These are phyloP conservation scores for Silurus glanis DNA, from an alignment of 2,113 vertebrate genomes.

Conservation along the genomic window DNA sequence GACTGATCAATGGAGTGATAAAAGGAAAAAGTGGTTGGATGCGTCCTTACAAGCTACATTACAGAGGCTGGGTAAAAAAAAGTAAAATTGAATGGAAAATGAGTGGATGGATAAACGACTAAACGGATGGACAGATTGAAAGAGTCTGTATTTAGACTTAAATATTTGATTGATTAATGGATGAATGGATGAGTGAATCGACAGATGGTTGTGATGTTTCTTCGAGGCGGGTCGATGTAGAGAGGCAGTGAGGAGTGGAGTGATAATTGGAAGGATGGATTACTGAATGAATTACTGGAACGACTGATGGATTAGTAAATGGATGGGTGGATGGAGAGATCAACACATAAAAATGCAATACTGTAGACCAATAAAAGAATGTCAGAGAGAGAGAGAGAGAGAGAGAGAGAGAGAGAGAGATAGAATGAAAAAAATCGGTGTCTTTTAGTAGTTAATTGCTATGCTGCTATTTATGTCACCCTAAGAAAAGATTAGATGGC, in stretches of 20 bases:
- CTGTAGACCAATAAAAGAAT: too few species aligned
- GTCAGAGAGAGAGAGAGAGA: neutral
- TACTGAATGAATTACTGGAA: neutral
- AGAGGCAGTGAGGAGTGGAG: neutral
- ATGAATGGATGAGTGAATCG: neutral
- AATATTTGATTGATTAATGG: neutral
- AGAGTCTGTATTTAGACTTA: neutral
- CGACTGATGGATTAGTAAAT: neutral
- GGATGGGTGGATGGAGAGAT: neutral
- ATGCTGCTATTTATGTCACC: conserved; percentile 28
- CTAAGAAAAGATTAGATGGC: conserved; percentile 9
- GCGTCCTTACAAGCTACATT: neutral
- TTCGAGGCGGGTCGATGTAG: neutral
- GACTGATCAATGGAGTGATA: neutral
- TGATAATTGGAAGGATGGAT: neutral
- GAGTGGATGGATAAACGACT: neutral
- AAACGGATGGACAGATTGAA: too few species aligned
- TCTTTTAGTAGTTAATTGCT: conserved; percentile 4
- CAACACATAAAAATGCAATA: neutral
- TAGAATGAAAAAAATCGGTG: too few species aligned
- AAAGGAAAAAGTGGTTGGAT: neutral
- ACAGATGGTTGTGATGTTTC: neutral
- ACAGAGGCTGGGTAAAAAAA: neutral
- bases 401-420: neutral
- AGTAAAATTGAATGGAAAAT: neutral